phyloP scores from a whole-genome alignment of 2,888 invertebrate genomes.

The Cephus pygmeus region DNA sequence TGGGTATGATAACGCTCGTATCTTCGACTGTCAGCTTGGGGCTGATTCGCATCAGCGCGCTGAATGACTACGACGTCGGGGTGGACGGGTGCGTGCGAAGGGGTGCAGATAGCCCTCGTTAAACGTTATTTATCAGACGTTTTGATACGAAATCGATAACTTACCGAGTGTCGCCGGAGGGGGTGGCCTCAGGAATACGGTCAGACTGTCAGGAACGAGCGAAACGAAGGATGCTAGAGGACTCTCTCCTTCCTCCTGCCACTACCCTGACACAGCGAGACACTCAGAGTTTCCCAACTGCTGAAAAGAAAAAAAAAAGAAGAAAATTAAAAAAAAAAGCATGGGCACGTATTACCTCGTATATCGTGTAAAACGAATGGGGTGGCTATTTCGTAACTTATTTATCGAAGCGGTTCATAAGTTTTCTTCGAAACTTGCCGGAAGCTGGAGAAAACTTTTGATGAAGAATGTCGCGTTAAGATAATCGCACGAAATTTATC shows the following conservation, averaged over 20 bases:
- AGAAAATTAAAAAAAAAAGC: background rate
- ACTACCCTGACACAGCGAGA: background rate
- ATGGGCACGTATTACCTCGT: background rate
- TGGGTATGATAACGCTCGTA: background rate
- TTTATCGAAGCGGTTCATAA: background rate
- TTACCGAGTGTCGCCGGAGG: background rate
- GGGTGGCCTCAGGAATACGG: constrained; percentile 5
- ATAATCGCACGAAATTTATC: background rate
- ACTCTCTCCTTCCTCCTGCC: background rate
- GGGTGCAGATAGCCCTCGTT: constrained; percentile 24
- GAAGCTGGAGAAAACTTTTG: background rate
- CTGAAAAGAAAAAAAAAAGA: constrained; percentile 14
- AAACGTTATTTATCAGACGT: constrained; percentile 35
- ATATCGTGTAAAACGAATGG: background rate
- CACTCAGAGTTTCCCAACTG: constrained; percentile 6
- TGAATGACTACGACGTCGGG: background rate
- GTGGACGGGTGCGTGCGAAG: background rate
- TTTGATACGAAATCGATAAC: constrained; percentile 31
- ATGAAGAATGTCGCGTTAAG: background rate
- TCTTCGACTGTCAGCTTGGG: constrained; percentile 1
- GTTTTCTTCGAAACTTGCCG: background rate
- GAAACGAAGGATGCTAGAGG: background rate
- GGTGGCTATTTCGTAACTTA: constrained; percentile 2
- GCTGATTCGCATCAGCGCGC: constrained; percentile 1
- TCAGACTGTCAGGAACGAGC: constrained; percentile 3